Percentiles rank a stretch among this genome's conserved stretches.
These are phyloP conservation scores for Plectropomus leopardus DNA, from an alignment of 2,113 vertebrate species.

Conservation along the genomic window DNA sequence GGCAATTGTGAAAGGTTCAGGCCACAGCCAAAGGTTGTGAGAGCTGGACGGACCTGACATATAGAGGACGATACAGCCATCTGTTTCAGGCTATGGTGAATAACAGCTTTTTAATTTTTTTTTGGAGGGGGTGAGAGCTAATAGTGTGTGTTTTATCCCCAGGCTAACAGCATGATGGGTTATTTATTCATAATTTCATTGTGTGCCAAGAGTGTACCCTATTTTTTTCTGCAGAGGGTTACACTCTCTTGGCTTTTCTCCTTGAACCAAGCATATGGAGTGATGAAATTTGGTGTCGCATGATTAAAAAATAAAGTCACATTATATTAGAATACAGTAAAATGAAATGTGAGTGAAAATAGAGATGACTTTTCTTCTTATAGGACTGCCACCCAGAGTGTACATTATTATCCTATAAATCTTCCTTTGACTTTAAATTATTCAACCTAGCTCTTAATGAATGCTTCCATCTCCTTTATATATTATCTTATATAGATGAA, in stretches of 20 bases:
- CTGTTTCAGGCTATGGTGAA: constrained; percentile 58
- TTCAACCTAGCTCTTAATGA: constrained; percentile 9
- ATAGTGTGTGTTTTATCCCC: constrained; percentile 74
- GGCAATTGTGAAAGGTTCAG: constrained; percentile 28
- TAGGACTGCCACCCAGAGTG: not conserved
- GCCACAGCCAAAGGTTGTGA: constrained; percentile 52
- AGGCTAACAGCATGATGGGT: constrained; percentile 79
- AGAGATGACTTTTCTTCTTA: constrained; percentile 3
- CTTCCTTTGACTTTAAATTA: constrained; percentile 5
- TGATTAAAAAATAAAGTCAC: constrained; percentile 33
- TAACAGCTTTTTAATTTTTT: constrained; percentile 5
- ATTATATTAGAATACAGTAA: constrained; percentile 18
- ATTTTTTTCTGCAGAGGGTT: constrained; percentile 59
- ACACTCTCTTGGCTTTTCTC: constrained; percentile 51
- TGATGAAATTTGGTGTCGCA: constrained; percentile 31
- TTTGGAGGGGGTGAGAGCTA: constrained; percentile 45
- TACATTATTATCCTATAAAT: constrained; percentile 28
- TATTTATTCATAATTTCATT: constrained; percentile 81
- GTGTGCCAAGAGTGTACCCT: constrained; percentile 69
- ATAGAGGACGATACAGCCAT: constrained; percentile 70
- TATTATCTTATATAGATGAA: constrained; percentile 22
- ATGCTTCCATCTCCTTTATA: constrained; percentile 2
- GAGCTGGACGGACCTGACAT: constrained; percentile 60
- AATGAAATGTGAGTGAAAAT: constrained; percentile 19
- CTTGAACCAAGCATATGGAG: constrained; percentile 68